Conservation (phyloP, 2,113 vertebrate species). For the Chionomys nivalis region DNA sequence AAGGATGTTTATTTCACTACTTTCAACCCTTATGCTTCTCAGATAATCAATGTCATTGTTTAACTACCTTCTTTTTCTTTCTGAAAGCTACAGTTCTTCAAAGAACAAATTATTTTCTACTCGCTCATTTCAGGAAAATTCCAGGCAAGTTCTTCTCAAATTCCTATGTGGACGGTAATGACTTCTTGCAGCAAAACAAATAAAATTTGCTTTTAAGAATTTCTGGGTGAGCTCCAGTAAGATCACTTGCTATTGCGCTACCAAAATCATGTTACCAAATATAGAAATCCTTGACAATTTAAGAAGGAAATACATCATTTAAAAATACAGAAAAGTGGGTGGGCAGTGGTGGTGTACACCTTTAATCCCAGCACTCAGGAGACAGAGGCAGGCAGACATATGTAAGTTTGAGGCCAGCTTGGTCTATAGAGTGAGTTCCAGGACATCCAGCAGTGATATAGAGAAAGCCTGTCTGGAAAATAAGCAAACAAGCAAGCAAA, state of each 20-base stretch:
- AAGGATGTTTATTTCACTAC: not conserved
- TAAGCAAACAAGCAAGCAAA: not conserved
- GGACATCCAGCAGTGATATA: not conserved
- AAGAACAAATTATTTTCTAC: not conserved
- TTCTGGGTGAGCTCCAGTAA: not conserved
- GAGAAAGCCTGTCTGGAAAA: not conserved
- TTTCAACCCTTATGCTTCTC: not conserved
- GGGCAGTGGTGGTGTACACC: too few species aligned
- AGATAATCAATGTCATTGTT: not conserved
- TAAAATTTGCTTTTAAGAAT: slow-evolving; percentile 31
- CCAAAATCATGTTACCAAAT: not conserved
- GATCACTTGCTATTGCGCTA: not conserved
- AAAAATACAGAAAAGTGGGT: not conserved
- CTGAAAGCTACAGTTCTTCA: not conserved
- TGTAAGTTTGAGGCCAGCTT: not conserved
- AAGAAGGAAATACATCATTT: slow-evolving; percentile 44
- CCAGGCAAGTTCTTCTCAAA: not conserved
- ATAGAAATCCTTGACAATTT: not conserved
- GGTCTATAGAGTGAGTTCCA: too few species aligned
- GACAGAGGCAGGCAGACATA: not conserved
- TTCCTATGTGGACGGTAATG: not conserved
- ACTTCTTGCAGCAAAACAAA: slow-evolving; percentile 4
- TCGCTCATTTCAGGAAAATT: slow-evolving; percentile 20
- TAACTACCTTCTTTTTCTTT: not conserved
- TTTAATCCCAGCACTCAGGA: not conserved